Evolutionary conservation across 1,140 invertebrate species (phyloP).

Genomic region (Lepidurus apus): DNA sequence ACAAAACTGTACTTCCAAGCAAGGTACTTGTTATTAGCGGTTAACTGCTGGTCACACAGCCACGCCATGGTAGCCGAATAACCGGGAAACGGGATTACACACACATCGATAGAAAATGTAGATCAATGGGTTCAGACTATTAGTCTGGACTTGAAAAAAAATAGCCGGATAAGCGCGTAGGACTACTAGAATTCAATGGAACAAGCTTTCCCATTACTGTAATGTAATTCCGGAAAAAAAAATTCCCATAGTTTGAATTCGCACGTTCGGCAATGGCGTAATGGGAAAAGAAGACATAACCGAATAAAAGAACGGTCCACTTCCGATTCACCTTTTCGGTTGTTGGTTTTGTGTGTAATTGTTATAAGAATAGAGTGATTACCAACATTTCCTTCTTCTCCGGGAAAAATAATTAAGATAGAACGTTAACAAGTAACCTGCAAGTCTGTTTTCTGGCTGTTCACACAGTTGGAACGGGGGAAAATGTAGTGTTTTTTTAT

Average conservation of each 20-base stretch:
- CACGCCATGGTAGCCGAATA: conserved; percentile 7
- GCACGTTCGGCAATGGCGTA: not conserved
- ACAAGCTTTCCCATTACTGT: not conserved
- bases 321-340: not conserved
- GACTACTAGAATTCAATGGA: not conserved
- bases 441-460: no score
- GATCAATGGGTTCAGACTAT: not conserved
- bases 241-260: not conserved
- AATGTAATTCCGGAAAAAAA: not conserved
- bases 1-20: not conserved
- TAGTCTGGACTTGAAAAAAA: not conserved
- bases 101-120: not conserved
- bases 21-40: not conserved
- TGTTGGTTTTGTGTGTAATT: not conserved
- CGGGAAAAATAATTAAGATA: no score
- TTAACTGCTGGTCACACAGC: not conserved
- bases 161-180: not conserved
- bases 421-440: no score
- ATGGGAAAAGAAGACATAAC: not conserved
- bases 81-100: not conserved
- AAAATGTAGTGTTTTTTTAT: no score
- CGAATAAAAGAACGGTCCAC: not conserved
- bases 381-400: not conserved
- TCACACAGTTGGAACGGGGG: no score
- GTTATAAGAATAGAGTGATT: not conserved